Percentiles rank a stretch among this genome's conserved stretches.
phyloP scores from a whole-genome alignment of 2,797 vertebrate species.

The Tympanoctomys barrerae region DNA sequence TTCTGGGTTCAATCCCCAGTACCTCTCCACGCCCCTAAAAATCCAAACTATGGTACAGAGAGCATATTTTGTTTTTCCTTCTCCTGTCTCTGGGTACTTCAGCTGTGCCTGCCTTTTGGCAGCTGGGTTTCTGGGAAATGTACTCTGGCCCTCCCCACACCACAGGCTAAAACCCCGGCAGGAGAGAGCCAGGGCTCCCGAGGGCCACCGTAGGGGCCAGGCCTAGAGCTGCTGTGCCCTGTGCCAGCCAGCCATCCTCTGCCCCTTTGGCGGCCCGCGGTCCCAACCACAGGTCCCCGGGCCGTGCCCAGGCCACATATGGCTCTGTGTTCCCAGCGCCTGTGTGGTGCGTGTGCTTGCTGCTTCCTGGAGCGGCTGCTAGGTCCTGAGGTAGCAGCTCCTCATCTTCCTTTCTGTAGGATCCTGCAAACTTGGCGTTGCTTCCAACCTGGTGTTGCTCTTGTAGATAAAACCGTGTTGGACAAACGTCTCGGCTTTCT shows the following conservation, averaged over 20 bases:
- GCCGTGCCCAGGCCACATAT: not conserved
- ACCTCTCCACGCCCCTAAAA: too few species aligned
- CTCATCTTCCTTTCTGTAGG: not conserved
- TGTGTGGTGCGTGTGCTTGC: too few species aligned
- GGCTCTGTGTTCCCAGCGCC: fast-evolving
- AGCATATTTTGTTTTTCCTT: fast-evolving
- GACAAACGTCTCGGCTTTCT: not conserved
- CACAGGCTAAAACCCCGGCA: not conserved
- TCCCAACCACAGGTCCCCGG: fast-evolving
- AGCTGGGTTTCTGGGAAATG: not conserved
- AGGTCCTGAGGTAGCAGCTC: fast-evolving
- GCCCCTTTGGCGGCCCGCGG: fast-evolving
- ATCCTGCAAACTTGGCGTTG: not conserved
- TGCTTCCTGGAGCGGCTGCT: not conserved
- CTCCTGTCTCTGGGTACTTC: fast-evolving
- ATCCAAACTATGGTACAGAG: not conserved
- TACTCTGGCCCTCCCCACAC: fast-evolving
- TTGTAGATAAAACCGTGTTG: not conserved
- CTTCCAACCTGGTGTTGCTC: not conserved
- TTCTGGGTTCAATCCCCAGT: not conserved
- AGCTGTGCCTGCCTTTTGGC: not conserved
- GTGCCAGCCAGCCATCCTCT: not conserved
- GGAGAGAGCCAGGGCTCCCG: not conserved
- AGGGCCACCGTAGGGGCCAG: not conserved
- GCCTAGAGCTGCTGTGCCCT: not conserved